These are phyloP conservation scores for Mustela nigripes DNA, from an alignment of 2,113 vertebrate genomes.

Conservation along the genomic window DNA sequence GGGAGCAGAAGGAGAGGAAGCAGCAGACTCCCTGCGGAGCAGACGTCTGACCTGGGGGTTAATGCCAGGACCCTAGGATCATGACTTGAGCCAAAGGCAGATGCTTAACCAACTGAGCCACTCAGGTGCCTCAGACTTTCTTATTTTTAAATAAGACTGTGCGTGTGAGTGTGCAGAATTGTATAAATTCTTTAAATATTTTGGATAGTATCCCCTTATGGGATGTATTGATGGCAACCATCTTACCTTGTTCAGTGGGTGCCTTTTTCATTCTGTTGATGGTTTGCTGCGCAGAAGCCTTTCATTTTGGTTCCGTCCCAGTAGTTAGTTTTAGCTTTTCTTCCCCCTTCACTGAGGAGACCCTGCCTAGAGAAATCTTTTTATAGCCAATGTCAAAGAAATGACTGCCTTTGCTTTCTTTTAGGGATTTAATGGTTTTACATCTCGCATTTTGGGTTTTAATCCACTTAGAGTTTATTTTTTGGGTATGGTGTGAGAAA, in stretches of 20 bases:
- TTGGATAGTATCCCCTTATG: background rate
- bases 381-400: background rate
- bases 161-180: background rate
- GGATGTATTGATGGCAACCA: background rate
- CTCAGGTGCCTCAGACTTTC: too few species aligned
- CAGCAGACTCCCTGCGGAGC: too few species aligned
- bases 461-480: background rate
- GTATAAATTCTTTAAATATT: background rate
- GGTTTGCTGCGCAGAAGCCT: background rate
- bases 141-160: background rate
- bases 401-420: background rate
- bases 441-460: background rate
- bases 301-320: background rate
- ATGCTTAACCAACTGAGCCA: too few species aligned
- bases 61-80: too few species aligned
- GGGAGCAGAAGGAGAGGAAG: too few species aligned
- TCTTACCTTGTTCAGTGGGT: background rate
- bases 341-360: background rate
- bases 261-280: background rate
- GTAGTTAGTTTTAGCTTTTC: background rate
- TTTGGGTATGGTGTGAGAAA: background rate
- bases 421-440: background rate
- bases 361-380: background rate
- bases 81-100: too few species aligned
- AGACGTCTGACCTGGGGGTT: too few species aligned